phyloP scores from a whole-genome alignment of 2,888 invertebrate genomes.

The Nephrotoma guestfalica region DNA sequence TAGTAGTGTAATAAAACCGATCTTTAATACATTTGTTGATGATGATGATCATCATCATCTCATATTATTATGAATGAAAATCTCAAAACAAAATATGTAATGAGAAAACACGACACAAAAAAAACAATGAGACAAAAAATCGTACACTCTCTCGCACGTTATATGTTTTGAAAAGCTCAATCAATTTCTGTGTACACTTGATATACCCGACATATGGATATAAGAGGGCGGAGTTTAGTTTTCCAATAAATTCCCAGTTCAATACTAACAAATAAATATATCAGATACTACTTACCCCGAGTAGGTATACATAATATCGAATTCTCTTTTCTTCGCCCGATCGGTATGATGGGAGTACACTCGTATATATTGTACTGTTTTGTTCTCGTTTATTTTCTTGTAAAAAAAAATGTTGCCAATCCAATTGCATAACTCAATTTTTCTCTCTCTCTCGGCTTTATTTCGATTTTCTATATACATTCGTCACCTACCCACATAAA shows the following conservation, averaged over 20 bases:
- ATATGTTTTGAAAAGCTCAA: background rate
- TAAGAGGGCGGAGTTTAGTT: background rate
- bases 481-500: background rate
- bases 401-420: background rate
- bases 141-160: background rate
- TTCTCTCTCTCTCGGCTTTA: background rate
- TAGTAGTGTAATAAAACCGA: background rate
- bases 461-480: background rate
- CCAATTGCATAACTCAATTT: background rate
- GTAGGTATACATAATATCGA: background rate
- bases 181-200: background rate
- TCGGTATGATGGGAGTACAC: background rate
- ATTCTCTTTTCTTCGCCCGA: background rate
- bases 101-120: background rate
- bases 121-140: background rate
- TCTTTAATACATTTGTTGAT: background rate
- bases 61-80: constrained; percentile 2
- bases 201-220: background rate
- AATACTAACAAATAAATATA: background rate
- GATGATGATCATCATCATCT: background rate
- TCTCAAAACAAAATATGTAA: background rate
- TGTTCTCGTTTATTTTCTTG: background rate
- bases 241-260: background rate
- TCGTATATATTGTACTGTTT: background rate
- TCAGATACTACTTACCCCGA: background rate